Evolutionary conservation across 2,888 invertebrate genomes (phyloP), one percentile per base, ranked within the genome.

Genomic region (Machimus rusticus): DNA sequence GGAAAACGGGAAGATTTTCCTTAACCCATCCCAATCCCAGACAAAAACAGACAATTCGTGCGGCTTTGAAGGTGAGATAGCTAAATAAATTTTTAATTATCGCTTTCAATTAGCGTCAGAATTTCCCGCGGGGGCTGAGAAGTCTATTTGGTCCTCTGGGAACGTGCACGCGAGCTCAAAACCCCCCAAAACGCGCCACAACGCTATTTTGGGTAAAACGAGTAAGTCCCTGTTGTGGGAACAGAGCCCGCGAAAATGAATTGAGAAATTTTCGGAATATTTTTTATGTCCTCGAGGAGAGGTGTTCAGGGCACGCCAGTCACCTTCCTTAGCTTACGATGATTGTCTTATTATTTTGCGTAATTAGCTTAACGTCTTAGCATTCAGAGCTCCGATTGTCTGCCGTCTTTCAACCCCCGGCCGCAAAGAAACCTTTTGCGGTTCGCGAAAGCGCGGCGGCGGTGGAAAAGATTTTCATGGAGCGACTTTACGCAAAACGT

Each of bases 51-150:
- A 74, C 9, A 76, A 34, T 28, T 39, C 16, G 37, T 76, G 28
- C 39, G 76, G 76, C n/a, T 76, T 9, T 37, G n/a, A n/a, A 85
- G 85, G 85, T 85, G 46, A 74, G 74, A 74, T 74, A 23, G 85
- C 74, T 74, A 85, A 85, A 85, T 85, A 85, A 85, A 85, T 85
- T 85, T 85, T 85, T 85, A 85, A 85, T 85, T 85, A 74, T 85
- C 85, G 85, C 74, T 85, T 85, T 85, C 85, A 85, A 85, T 85
- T 85, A 85, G 28, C 31, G 43, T 85, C 74, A 74, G 37, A 34
- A 28, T 76, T 39, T n/a, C 19, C 76, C 19, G 2, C 37, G n/a
- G 16, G 34, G 16, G 34, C 76, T 34, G 9, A 76, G 37, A 78
- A 39, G 82, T 82, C 57, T 82, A 82, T 82, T 82, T 82, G 66